Percentiles rank a stretch among this genome's conserved stretches.
Evolutionary conservation across 2,113 vertebrate genomes (phyloP).

Genomic region (Marcusenius ussheri): DNA sequence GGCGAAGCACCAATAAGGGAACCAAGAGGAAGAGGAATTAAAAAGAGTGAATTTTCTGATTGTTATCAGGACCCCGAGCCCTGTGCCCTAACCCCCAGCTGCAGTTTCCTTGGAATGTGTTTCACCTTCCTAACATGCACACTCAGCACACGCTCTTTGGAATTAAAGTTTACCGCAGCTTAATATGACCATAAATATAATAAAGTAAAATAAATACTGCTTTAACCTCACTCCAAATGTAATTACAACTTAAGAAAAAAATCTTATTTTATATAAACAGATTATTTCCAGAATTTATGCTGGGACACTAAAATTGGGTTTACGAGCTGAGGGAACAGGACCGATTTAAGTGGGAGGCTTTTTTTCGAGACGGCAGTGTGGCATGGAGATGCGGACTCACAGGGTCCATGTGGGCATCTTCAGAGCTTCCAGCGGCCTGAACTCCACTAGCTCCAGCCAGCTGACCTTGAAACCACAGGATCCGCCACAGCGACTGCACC

Average conservation of each 20-base stretch:
- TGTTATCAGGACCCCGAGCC: neutral
- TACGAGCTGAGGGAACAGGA: neutral
- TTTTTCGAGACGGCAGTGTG: neutral
- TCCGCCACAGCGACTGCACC: constrained; percentile 32
- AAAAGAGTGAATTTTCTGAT: neutral
- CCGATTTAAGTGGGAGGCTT: too few relatives aligned
- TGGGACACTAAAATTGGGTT: neutral
- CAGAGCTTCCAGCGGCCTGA: neutral
- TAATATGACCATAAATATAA: neutral
- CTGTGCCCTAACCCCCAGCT: neutral
- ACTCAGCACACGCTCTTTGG: constrained; percentile 1
- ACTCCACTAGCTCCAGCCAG: constrained; percentile 23
- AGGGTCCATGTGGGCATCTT: neutral
- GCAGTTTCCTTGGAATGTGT: neutral
- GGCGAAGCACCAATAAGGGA: neutral
- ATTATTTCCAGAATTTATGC: neutral
- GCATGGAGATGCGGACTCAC: neutral
- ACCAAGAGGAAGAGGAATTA: neutral
- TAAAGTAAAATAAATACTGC: neutral
- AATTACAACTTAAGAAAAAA: neutral
- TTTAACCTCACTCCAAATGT: neutral
- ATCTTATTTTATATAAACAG: neutral
- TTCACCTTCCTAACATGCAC: neutral
- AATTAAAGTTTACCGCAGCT: neutral
- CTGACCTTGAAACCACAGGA: constrained; percentile 42